A percentile compares a stretch with the other conserved stretches of the same genome.
Conservation (phyloP, 2,113 vertebrate species). For the Geococcyx californianus region DNA sequence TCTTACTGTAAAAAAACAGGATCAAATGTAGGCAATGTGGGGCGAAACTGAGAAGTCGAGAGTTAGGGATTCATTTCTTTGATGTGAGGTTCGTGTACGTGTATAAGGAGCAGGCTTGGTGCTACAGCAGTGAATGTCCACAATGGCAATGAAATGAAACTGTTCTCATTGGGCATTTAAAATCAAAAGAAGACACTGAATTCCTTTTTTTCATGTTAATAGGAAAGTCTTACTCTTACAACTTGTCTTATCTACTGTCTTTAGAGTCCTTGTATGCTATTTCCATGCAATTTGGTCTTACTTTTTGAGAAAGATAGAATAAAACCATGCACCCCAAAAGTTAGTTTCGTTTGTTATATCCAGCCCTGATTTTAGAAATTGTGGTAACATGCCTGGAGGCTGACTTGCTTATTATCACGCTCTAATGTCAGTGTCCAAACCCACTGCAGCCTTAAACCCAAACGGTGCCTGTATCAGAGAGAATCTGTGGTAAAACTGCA, state of each 20-base stretch:
- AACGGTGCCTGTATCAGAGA: background rate
- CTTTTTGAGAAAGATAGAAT: background rate
- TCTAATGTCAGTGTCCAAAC: background rate
- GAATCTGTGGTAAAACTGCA: background rate
- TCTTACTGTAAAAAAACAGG: background rate
- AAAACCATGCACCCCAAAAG: background rate
- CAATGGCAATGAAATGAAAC: background rate
- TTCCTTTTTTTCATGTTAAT: background rate
- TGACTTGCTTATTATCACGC: background rate
- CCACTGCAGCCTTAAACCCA: background rate
- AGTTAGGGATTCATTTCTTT: background rate
- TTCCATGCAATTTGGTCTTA: background rate
- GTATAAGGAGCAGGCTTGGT: background rate
- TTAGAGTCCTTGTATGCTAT: background rate
- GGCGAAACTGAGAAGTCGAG: background rate
- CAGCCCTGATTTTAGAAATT: background rate
- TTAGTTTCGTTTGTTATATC: background rate
- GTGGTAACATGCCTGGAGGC: background rate
- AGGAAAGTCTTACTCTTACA: background rate
- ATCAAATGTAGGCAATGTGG: background rate
- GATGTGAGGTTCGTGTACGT: accelerated
- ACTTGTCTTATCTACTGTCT: background rate
- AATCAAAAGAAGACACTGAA: background rate
- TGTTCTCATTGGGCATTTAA: background rate
- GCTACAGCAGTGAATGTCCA: background rate